Percentiles rank a stretch among this genome's conserved stretches.
Conservation (phyloP, 2,113 vertebrate species). For the Xenopus laevis region DNA sequence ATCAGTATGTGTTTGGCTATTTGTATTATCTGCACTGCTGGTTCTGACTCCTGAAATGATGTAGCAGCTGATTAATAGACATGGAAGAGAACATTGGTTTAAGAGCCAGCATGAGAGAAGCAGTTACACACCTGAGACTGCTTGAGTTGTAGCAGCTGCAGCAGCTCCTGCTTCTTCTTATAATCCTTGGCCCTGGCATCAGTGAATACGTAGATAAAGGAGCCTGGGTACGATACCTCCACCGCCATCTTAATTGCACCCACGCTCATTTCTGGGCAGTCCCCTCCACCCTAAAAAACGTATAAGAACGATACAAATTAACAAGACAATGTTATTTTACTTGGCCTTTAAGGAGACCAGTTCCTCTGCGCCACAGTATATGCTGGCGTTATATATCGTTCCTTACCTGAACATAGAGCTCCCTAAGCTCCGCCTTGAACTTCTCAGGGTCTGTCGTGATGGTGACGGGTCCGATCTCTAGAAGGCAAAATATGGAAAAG, state of each 20-base stretch:
- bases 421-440: constrained; percentile 93
- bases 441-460: constrained; percentile 97
- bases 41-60: too few relatives aligned
- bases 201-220: constrained; percentile 96
- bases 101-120: too few relatives aligned
- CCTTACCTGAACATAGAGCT: constrained; percentile 95
- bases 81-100: too few relatives aligned
- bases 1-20: too few relatives aligned
- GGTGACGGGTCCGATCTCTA: constrained; percentile 96
- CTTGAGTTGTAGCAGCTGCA: constrained; percentile 96
- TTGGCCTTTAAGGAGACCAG: background rate
- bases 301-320: background rate
- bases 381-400: background rate
- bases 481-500: constrained; percentile 45
- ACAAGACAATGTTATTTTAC: background rate
- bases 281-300: constrained; percentile 82
- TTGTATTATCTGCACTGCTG: too few relatives aligned
- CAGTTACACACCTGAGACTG: constrained; percentile 82
- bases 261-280: constrained; percentile 99
- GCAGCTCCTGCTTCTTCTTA: constrained; percentile 83
- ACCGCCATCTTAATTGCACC: constrained; percentile 96
- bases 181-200: constrained; percentile 97
- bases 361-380: background rate
- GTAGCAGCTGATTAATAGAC: too few relatives aligned
- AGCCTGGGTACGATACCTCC: constrained; percentile 93